Conservation (phyloP, 1,140 invertebrate genomes). For the Paraescarpia echinospica region DNA sequence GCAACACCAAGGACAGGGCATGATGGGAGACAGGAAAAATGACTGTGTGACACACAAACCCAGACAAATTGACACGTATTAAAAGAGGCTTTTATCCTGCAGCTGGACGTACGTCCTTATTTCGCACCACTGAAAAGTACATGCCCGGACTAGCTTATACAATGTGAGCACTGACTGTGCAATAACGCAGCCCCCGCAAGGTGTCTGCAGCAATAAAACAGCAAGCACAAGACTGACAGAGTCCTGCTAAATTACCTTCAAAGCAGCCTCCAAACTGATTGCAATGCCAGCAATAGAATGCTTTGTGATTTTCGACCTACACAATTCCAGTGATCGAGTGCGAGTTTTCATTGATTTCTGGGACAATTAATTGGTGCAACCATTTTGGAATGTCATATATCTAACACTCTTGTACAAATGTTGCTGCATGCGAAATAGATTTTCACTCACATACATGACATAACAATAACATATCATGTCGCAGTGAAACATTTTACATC, state of each 20-base stretch:
- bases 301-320: background rate
- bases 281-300: constrained; percentile 18
- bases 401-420: background rate
- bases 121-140: too few species aligned
- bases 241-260: background rate
- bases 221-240: background rate
- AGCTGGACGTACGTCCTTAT: too few species aligned
- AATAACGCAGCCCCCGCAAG: background rate
- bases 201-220: background rate
- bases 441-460: background rate
- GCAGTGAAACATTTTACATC: background rate
- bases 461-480: background rate
- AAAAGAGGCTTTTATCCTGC: too few species aligned
- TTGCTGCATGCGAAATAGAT: background rate
- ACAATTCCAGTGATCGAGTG: background rate
- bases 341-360: constrained; percentile 1
- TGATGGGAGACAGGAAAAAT: too few species aligned
- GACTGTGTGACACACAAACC: too few species aligned
- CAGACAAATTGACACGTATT: too few species aligned
- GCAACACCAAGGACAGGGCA: too few species aligned
- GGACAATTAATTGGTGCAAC: background rate
- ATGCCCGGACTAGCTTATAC: too few species aligned
- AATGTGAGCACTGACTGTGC: background rate
- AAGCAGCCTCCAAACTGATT: background rate
- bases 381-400: background rate